Percentiles rank a stretch among this genome's conserved stretches.
phyloP scores from a whole-genome alignment of 2,888 invertebrate species.

The Aleiodes leptofemur region DNA sequence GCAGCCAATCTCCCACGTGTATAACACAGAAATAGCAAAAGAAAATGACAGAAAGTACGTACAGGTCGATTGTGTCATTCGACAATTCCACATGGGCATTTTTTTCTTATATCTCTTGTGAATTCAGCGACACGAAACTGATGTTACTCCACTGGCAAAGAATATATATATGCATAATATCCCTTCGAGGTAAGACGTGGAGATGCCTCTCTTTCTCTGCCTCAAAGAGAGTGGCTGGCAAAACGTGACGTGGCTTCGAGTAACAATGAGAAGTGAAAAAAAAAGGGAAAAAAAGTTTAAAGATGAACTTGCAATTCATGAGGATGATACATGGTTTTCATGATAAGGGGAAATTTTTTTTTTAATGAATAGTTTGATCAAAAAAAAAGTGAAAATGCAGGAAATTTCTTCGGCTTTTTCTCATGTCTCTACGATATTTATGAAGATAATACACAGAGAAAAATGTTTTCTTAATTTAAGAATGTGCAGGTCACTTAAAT shows the following conservation, averaged over 20 bases:
- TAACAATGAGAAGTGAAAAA: no score
- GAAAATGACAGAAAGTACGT: constrained; percentile 14
- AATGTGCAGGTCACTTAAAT: no score
- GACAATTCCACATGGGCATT: constrained; percentile 26
- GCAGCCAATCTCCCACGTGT: constrained; percentile 24
- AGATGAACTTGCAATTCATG: background rate
- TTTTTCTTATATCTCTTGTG: background rate
- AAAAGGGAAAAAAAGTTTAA: constrained; percentile 1
- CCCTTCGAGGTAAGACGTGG: background rate
- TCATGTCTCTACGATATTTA: no score
- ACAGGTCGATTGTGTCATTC: constrained; percentile 15
- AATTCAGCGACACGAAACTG: constrained; percentile 17
- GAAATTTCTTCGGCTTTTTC: no score
- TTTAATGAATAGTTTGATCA: no score
- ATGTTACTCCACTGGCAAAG: constrained; percentile 3
- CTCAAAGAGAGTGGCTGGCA: constrained; percentile 1
- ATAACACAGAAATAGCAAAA: constrained; percentile 19
- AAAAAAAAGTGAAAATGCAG: no score
- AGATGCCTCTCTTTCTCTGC: background rate
- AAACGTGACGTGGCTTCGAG: constrained; percentile 4
- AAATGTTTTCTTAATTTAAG: no score
- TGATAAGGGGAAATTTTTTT: no score
- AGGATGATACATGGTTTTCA: background rate
- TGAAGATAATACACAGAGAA: no score
- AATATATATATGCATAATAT: constrained; percentile 14